Percentiles rank a stretch among this genome's conserved stretches.
phyloP scores from a whole-genome alignment of 2,888 invertebrate species.

The Andrena camellia region DNA sequence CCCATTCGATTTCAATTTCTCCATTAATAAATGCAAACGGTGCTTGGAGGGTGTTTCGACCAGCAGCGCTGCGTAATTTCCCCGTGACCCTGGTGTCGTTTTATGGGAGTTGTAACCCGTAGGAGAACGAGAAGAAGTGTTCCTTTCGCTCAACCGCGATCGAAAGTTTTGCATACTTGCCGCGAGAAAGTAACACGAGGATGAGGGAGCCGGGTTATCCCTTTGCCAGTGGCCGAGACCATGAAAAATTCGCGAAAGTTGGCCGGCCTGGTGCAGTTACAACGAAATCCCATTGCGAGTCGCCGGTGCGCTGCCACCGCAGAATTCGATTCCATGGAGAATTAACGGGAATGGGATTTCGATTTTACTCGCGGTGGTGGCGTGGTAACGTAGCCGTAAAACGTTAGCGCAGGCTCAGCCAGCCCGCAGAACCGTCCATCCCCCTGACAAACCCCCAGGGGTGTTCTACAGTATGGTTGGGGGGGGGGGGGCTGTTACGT shows the following conservation, averaged over 20 bases:
- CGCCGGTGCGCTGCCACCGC: constrained; percentile 73
- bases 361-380: constrained; percentile 76
- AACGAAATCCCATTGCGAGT: constrained; percentile 79
- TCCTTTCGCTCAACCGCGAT: background rate
- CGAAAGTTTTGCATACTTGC: constrained; percentile 21
- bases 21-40: constrained; percentile 45
- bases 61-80: constrained; percentile 10
- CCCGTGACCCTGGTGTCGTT: background rate
- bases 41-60: background rate
- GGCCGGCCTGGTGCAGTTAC: constrained; percentile 68
- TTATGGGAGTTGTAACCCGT: background rate
- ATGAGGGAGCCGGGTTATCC: constrained; percentile 1
- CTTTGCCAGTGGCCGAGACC: constrained; percentile 6
- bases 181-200: background rate
- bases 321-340: constrained; percentile 81
- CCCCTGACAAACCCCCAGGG: constrained; percentile 54
- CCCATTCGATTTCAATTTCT: constrained; percentile 27
- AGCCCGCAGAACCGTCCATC: constrained; percentile 71
- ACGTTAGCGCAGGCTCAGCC: constrained; percentile 76
- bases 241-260: constrained; percentile 57
- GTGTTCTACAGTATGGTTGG: constrained; percentile 45
- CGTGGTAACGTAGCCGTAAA: constrained; percentile 74
- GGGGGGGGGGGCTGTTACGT: constrained; percentile 14
- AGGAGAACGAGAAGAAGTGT: background rate
- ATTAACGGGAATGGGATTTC: constrained; percentile 81